Conservation (phyloP, 1,140 invertebrate species). For the Leptonema lineaticorne region DNA sequence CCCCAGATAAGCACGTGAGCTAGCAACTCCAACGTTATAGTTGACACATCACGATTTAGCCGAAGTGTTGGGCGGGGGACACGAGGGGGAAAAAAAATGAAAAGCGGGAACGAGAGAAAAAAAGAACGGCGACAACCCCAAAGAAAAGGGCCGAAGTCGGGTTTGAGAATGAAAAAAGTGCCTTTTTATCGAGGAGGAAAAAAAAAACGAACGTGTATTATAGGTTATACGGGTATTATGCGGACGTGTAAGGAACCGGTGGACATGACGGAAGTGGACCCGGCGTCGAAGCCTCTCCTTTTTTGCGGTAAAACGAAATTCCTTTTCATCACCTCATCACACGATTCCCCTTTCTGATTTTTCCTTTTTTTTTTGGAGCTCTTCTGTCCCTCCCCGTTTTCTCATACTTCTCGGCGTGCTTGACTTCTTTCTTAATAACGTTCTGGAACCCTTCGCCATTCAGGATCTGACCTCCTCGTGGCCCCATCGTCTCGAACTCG, state of each 20-base stretch:
- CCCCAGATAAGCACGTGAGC: conserved; percentile 9
- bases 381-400: too few species aligned
- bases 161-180: too few species aligned
- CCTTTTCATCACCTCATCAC: conserved; percentile 14
- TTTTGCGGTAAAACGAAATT: not conserved
- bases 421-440: conserved; percentile 4
- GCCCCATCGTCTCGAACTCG: not conserved
- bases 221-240: too few species aligned
- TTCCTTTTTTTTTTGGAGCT: too few species aligned
- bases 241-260: not conserved
- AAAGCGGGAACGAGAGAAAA: not conserved
- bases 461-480: not conserved
- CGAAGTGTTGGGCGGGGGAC: not conserved
- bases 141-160: too few species aligned
- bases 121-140: too few species aligned
- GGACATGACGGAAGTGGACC: conserved; percentile 1
- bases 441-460: not conserved
- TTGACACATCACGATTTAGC: conserved; percentile 19
- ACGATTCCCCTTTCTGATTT: too few species aligned
- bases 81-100: not conserved
- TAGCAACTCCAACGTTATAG: not conserved
- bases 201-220: too few species aligned
- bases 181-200: too few species aligned
- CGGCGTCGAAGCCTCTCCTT: not conserved
- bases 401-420: too few species aligned